Percentiles rank a stretch among this genome's conserved stretches.
Conservation (phyloP, 2,113 vertebrate genomes). For the Sarotherodon lohbergeri region DNA sequence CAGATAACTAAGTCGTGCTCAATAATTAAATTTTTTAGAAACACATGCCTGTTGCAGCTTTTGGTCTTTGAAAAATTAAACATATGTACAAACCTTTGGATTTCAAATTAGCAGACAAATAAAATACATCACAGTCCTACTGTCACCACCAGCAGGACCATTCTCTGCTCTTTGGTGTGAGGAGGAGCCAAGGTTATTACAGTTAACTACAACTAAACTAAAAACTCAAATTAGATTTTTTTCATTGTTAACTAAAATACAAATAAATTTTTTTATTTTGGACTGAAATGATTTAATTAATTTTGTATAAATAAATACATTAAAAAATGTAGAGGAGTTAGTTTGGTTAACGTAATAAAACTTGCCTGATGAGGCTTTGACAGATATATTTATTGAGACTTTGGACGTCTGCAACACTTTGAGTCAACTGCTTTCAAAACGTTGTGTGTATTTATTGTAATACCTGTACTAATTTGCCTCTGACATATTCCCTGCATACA, state of each 20-base stretch:
- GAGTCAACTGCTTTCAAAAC: neutral
- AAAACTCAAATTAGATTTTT: neutral
- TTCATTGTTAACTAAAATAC: neutral
- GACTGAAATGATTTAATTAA: neutral
- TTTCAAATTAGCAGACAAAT: neutral
- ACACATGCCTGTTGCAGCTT: neutral
- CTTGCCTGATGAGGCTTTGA: neutral
- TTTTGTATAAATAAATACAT: neutral
- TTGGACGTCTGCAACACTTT: neutral
- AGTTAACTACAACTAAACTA: neutral
- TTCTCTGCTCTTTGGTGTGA: neutral
- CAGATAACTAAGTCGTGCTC: neutral
- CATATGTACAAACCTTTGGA: neutral
- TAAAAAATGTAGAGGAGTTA: neutral
- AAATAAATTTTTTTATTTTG: accelerated
- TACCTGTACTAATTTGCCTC: neutral
- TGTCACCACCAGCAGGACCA: neutral
- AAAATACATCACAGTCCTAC: neutral
- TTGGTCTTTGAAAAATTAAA: neutral
- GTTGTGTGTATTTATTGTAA: neutral
- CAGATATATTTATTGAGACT: neutral
- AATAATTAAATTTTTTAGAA: neutral
- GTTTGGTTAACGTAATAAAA: neutral
- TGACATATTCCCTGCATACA: neutral
- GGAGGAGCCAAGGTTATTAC: neutral